Base-by-base conservation (phyloP, 2,888 invertebrate genomes). In the Epinotia nisella region DNA sequence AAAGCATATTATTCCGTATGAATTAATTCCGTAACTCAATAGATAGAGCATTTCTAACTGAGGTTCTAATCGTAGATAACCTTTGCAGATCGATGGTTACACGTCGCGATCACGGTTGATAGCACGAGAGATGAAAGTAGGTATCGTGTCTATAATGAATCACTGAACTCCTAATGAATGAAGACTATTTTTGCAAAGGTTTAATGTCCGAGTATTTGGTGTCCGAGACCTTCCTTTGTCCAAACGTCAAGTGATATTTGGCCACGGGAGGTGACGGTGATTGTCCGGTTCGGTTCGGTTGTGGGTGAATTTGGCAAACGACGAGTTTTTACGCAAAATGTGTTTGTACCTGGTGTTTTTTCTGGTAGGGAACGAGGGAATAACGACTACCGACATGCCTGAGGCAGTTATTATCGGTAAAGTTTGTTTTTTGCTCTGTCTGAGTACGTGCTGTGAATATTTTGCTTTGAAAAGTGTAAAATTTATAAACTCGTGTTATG, bases 381-480 rank as follows among this genome's bases (percentile, higher is more conserved):
- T 78, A 84, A 81, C 79, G 79, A 86, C 84, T 82, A 83, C 79
- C 87, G 84, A 85, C 82, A 92, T 92, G 91, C 80, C 87, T 84
- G 90, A 90, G 80, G 85, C 85, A 71, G 86, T 91, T 75, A 84
- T 87, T 78, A 84, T 91, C 73, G 92, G 92, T 92, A 91, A 89
- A 81, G 82, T 85, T 80, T 24, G 75, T 75, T 76, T 74, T 75
- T 74, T 70, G 77, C 73, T 80, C 71, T 59, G 75, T 76, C 45
- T 58, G 19, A 1, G 13, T 39, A 13, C n/a, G 67, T 49, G 60
- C 21, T 66, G 65, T 66, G 59, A 21, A 45, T 53, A 59, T 59
- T 41, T 66, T 56, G 56, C 41, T 66, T 53, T n/a, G 35, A 11
- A 51, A 53, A 17, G 49, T 62, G 55, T 55, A 19, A 55, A 35